Evolutionary conservation across 2,113 vertebrate species (phyloP), one percentile per base, ranked within the genome.

Genomic region (Nannospalax galili): DNA sequence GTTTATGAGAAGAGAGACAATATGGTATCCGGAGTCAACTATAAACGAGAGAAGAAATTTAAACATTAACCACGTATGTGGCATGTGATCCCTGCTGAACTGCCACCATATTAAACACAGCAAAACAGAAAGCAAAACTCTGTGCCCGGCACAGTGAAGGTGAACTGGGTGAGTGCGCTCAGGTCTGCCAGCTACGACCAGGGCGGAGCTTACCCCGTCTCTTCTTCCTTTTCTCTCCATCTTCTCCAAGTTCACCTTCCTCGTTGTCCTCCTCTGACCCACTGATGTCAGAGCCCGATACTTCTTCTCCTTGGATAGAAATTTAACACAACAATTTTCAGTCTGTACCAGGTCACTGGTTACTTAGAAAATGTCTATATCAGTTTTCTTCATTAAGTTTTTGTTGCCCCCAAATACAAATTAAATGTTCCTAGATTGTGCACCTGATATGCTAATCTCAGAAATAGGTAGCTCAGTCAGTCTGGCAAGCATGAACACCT

Each of bases 211-310:
- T 98, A 99, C 99, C 99, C 98, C 98, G 98, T 56, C 99, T 98
- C 91, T 98, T 99, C 96, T 99, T 99, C 95, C 98, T 98, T 95
- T 99, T 99, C 97, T 99, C 99, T 97, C 99, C 99, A 45, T 99
- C 98, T 56, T 99, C 99, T 67, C 99, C 99, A 78, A 98, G 95
- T 88, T 99, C 99, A 35, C 98, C 99, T 17, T 99, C 99, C 7
- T 99, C 99, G 67, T 99, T 99, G 14, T 98, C 99, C 16, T 99
- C 99, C 89, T 99, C 99, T 91, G 99, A 99, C 5, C 99, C 99
- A 52, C 99, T 99, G 48, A 97, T 98, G 88, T 99, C 99, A 3
- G 99, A 99, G 56, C 99, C 99, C 48, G 99, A 99, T 92, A 99
- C 99, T 98, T 99, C 99, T 97, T 99, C 99, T 56, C 99, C 99